Evolutionary conservation across 2,888 invertebrate genomes (phyloP), one percentile per base, ranked within the genome.

Genomic region (Andrena camellia): DNA sequence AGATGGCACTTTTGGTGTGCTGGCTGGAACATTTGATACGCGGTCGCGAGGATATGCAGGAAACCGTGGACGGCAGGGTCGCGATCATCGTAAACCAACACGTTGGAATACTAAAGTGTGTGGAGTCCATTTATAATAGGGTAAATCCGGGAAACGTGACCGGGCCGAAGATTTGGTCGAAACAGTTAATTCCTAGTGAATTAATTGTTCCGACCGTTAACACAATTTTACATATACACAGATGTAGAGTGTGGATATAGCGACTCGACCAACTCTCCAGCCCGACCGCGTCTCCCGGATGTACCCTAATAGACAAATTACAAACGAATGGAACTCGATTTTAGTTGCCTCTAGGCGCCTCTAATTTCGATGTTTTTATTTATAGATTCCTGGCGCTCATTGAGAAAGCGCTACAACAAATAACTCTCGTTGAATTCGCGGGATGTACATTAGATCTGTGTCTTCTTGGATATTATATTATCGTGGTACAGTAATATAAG

Each of bases 401-500:
- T 6, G 31, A 60, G 0, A 75, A 23, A 29, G 17, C 29, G 5
- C 10, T 60, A n/a, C n/a, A 20, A 6, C 31, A 60, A 29, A 20
- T 29, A 10, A 17, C 26, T 60, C 29, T 60, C 31, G 31, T 29
- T 26, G 60, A 60, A 29, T 60, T 52, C 7, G 23, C 92, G 5
- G 92, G 93, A 4, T 92, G 92, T 63, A 92, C 91, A 0, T 68
- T 93, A 77, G 89, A 91, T 66, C 91, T 92, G 52, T 93, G 93
- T 75, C 89, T 92, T 29, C 86, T 93, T 7, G 93, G 91, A 79
- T 93, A 92, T 84, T 92, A 91, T 76, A 86, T 90, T 68, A 89
- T 93, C 54, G 87, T 85, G 90, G 93, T 92, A 90, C 31, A 81
- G 23, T 23, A 57, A 26, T 57, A 23, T 29, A 57, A 10, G n/a